phyloP scores from a whole-genome alignment of 2,888 invertebrate genomes.

The Rotaria magnacalcarata region DNA sequence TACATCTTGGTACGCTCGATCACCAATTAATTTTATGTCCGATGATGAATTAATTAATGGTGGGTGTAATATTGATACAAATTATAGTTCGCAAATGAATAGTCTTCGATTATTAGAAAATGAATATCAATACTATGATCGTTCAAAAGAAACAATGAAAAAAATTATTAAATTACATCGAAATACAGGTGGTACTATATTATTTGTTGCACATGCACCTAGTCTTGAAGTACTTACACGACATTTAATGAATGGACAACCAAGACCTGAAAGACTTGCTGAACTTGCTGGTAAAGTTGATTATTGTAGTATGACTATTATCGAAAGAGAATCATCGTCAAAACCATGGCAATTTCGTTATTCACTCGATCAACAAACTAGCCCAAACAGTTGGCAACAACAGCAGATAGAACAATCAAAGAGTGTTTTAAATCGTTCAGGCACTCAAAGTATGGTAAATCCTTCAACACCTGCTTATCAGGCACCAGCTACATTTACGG shows the following conservation, averaged over 20 bases:
- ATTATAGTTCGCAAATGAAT: not conserved
- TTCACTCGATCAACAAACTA: not conserved
- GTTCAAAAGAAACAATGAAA: constrained; percentile 25
- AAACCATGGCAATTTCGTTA: constrained; percentile 35
- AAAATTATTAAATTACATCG: not conserved
- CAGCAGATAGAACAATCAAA: not conserved
- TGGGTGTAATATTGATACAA: not conserved
- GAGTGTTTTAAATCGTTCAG: not conserved
- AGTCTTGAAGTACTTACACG: constrained; percentile 78
- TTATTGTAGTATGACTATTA: constrained; percentile 24
- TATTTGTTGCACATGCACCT: constrained; percentile 84
- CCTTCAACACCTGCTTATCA: not conserved
- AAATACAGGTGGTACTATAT: constrained; percentile 70
- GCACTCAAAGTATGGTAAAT: not conserved
- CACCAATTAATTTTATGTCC: constrained; percentile 74
- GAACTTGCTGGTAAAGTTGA: constrained; percentile 36
- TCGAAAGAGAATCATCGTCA: not conserved
- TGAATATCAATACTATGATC: constrained; percentile 37
- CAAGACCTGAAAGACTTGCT: constrained; percentile 59
- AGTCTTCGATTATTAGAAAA: constrained; percentile 3
- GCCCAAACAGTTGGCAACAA: not conserved
- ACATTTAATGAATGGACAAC: constrained; percentile 68
- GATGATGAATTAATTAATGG: constrained; percentile 62
- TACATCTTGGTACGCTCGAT: constrained; percentile 79
- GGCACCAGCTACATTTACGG: not conserved